These are phyloP conservation scores for Bellardia pandia DNA, from an alignment of 2,888 invertebrate species.

Conservation along the genomic window DNA sequence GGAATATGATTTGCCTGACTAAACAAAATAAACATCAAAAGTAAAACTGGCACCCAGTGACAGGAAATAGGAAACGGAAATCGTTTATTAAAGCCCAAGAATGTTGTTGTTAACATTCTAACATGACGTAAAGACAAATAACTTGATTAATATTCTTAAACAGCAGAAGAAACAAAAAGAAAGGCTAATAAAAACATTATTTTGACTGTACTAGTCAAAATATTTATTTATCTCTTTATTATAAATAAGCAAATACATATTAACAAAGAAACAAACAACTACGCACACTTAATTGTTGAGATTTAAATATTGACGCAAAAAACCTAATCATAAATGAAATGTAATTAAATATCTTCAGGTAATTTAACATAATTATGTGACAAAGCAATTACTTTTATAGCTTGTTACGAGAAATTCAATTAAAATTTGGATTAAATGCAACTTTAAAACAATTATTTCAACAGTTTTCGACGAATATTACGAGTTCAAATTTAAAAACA, in stretches of 20 bases:
- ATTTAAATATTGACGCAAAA: not conserved
- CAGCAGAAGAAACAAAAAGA: slow-evolving; percentile 28
- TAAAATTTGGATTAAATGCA: no score
- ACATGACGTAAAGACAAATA: slow-evolving; percentile 61
- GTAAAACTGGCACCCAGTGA: slow-evolving; percentile 8
- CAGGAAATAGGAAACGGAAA: slow-evolving; percentile 68
- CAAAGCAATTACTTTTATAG: no score
- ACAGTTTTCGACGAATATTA: no score
- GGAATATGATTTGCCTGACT: slow-evolving; percentile 64
- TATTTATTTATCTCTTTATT: slow-evolving; percentile 2
- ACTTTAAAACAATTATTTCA: no score
- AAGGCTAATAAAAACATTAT: not conserved
- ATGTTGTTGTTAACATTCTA: slow-evolving; percentile 22
- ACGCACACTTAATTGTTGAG: not conserved
- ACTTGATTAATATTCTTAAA: slow-evolving; percentile 60
- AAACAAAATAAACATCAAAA: slow-evolving; percentile 50
- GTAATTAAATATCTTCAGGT: slow-evolving; percentile 64
- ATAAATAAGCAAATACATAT: not conserved
- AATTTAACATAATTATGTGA: not conserved
- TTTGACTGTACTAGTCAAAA: slow-evolving; percentile 5
- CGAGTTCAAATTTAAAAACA: no score
- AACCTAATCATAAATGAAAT: slow-evolving; percentile 31
- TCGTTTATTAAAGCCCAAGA: slow-evolving; percentile 52
- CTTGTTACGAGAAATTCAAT: no score
- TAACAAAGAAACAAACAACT: not conserved